Conservation (phyloP, 2,113 vertebrate species). For the Corvus hawaiiensis region DNA sequence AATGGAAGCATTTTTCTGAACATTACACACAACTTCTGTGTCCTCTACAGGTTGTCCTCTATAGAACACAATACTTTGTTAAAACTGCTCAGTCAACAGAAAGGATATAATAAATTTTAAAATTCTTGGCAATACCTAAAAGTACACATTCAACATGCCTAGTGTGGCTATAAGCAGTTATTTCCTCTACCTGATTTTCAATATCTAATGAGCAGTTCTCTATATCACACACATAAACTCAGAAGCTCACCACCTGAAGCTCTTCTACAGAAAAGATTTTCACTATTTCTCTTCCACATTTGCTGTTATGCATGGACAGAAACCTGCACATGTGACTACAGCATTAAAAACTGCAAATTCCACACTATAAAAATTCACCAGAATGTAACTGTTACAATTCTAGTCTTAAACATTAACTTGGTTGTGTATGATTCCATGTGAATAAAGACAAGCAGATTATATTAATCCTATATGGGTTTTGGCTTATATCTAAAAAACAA, state of each 20-base stretch:
- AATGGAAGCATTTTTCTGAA: not conserved
- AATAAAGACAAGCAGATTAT: not conserved
- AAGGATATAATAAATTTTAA: not conserved
- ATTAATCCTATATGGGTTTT: not conserved
- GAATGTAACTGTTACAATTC: not conserved
- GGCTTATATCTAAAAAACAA: not conserved
- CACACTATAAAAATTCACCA: not conserved
- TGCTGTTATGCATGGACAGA: fast-evolving
- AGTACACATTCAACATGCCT: fast-evolving
- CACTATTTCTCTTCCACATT: not conserved
- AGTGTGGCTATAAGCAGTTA: not conserved
- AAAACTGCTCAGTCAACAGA: not conserved
- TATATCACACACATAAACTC: not conserved
- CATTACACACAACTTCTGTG: not conserved
- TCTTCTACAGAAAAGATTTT: not conserved
- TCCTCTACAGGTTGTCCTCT: not conserved
- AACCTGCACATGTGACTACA: not conserved
- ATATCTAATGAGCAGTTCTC: not conserved
- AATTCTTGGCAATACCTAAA: not conserved
- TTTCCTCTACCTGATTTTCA: not conserved
- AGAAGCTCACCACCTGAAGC: not conserved
- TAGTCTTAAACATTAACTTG: not conserved
- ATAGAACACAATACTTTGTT: not conserved
- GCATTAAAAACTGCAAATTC: not conserved
- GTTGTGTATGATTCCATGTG: fast-evolving